Evolutionary conservation across 2,797 vertebrate species (phyloP).

Genomic region (Borostomias antarcticus): DNA sequence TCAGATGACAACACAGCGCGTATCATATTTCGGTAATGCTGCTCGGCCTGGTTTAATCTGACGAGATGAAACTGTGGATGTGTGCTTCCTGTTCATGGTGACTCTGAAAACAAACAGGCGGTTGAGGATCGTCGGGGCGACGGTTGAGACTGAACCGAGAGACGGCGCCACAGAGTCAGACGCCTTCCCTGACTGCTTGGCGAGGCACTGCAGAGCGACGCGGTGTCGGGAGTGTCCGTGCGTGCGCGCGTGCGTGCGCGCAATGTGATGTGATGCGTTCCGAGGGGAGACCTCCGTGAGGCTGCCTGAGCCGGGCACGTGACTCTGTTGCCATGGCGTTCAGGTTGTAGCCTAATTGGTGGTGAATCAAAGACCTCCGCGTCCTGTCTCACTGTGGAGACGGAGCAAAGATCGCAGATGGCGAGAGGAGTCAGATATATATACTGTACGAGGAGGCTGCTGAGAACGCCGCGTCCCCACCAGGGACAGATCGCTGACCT

Average conservation of each 20-base stretch:
- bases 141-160: not conserved
- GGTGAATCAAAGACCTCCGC: no score
- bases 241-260: slow-evolving; percentile 1
- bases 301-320: slow-evolving; percentile 53
- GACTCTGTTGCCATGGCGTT: slow-evolving; percentile 81
- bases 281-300: slow-evolving; percentile 51
- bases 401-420: no score
- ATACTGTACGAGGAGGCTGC: no score
- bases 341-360: slow-evolving; percentile 66
- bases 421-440: no score
- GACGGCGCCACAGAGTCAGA: not conserved
- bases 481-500: no score
- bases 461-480: no score
- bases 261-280: slow-evolving; percentile 36
- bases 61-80: no score
- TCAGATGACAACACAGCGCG: no score
- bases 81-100: no score
- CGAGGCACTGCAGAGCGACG: not conserved
- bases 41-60: no score
- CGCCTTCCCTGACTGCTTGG: not conserved
- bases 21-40: no score
- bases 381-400: no score
- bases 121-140: not conserved
- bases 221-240: slow-evolving; percentile 12
- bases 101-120: slow-evolving; percentile 32